A percentile compares a stretch with the other conserved stretches of the same genome.
phyloP scores from a whole-genome alignment of 2,113 vertebrate species.

The Jacana jacana region DNA sequence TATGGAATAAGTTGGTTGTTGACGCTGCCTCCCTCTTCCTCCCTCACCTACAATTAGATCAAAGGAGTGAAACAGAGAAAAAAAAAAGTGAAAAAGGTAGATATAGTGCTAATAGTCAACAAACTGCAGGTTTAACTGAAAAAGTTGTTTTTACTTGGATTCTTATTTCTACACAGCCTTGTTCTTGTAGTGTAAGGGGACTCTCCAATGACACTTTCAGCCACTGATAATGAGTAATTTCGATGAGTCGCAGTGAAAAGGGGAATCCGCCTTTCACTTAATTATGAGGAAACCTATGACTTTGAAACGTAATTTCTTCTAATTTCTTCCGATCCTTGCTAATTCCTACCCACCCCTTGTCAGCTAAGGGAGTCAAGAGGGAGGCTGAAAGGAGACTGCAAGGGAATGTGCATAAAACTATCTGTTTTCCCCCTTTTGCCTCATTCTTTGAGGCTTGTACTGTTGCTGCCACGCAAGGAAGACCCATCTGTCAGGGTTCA shows the following conservation, averaged over 20 bases:
- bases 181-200: background rate
- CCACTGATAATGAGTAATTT: background rate
- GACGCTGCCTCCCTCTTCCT: background rate
- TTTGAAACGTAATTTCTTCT: background rate
- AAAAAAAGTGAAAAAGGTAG: background rate
- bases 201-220: background rate
- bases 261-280: background rate
- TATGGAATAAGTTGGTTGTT: background rate
- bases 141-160: background rate
- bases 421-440: background rate
- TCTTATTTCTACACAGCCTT: background rate
- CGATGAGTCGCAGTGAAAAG: background rate
- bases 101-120: background rate
- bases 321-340: background rate
- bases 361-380: background rate
- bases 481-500: slow-evolving; percentile 28
- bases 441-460: background rate
- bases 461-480: background rate
- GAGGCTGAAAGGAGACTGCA: background rate
- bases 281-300: background rate
- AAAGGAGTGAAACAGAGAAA: background rate
- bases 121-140: background rate
- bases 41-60: background rate
- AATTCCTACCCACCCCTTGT: background rate
- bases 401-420: background rate